These are phyloP conservation scores for Saccostrea glomerata DNA, from an alignment of 1,140 invertebrate species.

Conservation along the genomic window DNA sequence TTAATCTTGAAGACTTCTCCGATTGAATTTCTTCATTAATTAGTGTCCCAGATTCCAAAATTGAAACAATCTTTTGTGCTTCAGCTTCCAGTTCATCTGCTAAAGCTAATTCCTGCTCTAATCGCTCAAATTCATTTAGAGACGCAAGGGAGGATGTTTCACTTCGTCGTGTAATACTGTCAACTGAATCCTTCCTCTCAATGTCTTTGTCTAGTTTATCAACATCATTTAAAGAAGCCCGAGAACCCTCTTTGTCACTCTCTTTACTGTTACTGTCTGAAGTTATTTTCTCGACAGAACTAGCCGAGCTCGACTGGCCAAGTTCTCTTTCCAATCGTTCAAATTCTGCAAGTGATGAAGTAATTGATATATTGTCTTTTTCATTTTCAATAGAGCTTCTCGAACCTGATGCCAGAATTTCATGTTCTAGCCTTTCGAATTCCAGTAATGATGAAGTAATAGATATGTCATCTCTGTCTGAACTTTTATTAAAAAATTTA, in stretches of 20 bases:
- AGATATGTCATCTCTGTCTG: conserved; percentile 78
- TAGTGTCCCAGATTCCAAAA: conserved; percentile 89
- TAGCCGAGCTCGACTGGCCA: conserved; percentile 82
- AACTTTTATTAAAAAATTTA: conserved; percentile 78
- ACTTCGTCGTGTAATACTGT: conserved; percentile 69
- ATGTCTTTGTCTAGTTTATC: conserved; percentile 73
- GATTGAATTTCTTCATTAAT: conserved; percentile 76
- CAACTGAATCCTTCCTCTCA: conserved; percentile 68
- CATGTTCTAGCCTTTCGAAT: conserved; percentile 79
- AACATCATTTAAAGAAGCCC: conserved; percentile 74
- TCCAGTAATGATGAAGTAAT: conserved; percentile 80
- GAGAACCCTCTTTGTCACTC: conserved; percentile 81
- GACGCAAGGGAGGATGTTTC: conserved; percentile 78
- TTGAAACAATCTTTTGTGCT: conserved; percentile 82
- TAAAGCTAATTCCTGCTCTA: conserved; percentile 73
- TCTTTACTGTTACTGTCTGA: conserved; percentile 67
- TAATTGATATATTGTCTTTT: conserved; percentile 93
- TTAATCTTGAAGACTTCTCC: conserved; percentile 53
- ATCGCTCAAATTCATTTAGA: conserved; percentile 76
- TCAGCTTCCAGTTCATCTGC: conserved; percentile 75
- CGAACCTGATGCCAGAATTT: conserved; percentile 74
- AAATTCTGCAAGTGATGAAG: conserved; percentile 96
- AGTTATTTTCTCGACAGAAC: conserved; percentile 74
- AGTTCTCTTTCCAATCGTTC: conserved; percentile 93
- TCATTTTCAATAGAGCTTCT: conserved; percentile 81